Evolutionary conservation across 2,113 vertebrate genomes (phyloP).

Genomic region (Cinclus mexicanus): DNA sequence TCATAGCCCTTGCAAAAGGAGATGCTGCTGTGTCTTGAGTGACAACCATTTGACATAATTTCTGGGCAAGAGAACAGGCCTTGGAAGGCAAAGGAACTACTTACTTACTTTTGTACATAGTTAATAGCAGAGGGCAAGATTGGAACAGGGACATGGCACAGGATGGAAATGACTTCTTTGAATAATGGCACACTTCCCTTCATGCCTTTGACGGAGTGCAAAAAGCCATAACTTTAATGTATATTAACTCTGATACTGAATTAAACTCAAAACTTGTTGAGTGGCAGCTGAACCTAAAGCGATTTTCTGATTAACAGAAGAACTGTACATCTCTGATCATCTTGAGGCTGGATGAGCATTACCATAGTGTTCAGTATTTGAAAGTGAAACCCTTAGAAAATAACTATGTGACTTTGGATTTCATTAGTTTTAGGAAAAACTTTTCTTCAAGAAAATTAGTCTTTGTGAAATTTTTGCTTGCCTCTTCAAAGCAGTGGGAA

Average conservation of each 20-base stretch:
- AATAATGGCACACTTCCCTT: not conserved
- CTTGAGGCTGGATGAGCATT: not conserved
- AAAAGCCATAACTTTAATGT: not conserved
- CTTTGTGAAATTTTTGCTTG: not conserved
- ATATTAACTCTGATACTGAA: not conserved
- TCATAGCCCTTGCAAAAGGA: not conserved
- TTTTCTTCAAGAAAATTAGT: not conserved
- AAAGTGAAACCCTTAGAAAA: not conserved
- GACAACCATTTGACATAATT: not conserved
- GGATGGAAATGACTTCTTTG: not conserved
- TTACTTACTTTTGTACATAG: not conserved
- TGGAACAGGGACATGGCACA: not conserved
- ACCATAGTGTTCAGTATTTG: not conserved
- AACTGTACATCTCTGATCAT: not conserved
- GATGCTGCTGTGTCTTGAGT: not conserved
- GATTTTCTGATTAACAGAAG: not conserved
- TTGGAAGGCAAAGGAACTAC: not conserved
- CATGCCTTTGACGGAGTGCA: not conserved
- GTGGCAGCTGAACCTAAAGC: not conserved
- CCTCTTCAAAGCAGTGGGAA: not conserved
- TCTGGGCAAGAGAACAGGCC: not conserved
- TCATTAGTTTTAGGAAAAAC: not conserved
- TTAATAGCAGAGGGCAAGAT: not conserved
- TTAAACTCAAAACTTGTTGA: not conserved
- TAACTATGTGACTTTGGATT: not conserved